Conservation (phyloP, 2,888 invertebrate species). For the Punctoribates punctum region DNA sequence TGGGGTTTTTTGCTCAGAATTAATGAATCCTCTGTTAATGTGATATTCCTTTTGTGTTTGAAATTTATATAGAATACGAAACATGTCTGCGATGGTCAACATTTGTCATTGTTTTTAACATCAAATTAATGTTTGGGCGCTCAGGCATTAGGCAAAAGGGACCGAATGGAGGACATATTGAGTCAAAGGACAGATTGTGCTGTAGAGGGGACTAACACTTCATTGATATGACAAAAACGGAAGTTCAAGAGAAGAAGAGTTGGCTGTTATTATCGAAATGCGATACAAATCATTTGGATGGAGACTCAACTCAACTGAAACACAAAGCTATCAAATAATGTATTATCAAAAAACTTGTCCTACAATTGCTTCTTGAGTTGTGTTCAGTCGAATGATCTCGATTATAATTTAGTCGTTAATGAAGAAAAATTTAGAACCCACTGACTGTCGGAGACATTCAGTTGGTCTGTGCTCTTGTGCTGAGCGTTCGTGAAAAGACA, state of each 20-base stretch:
- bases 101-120: slow-evolving; percentile 30
- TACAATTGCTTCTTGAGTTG: slow-evolving; percentile 8
- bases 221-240: slow-evolving; percentile 30
- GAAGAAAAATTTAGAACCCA: slow-evolving; percentile 31
- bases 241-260: slow-evolving; percentile 4
- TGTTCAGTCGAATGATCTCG: slow-evolving; percentile 22
- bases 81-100: slow-evolving; percentile 12
- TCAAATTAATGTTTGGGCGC: slow-evolving; percentile 6
- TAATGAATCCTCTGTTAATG: not conserved
- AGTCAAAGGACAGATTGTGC: not conserved
- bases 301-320: not conserved
- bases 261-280: slow-evolving; percentile 12
- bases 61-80: not conserved
- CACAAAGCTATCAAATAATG: not conserved
- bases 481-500: not conserved
- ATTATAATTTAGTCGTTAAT: slow-evolving; percentile 32
- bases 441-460: slow-evolving; percentile 4
- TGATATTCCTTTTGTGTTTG: not conserved
- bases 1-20: not conserved
- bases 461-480: not conserved
- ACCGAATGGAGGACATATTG: not conserved
- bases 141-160: not conserved
- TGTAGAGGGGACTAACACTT: not conserved
- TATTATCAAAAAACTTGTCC: slow-evolving; percentile 16
- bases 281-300: not conserved